Percentiles rank a stretch among this genome's conserved stretches.
Evolutionary conservation across 2,113 vertebrate genomes (phyloP).

Genomic region (Clarias gariepinus): DNA sequence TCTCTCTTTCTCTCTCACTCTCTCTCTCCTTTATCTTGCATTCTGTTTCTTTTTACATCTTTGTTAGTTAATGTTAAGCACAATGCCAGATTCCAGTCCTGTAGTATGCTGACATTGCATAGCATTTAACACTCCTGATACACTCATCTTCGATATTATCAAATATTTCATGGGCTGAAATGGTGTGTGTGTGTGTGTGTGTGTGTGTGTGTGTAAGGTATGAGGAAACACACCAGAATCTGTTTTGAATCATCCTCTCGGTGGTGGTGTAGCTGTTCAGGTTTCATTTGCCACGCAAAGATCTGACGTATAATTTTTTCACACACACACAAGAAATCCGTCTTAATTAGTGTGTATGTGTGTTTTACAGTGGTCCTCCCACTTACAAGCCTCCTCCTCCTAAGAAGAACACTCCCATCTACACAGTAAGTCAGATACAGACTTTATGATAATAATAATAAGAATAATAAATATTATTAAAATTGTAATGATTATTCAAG

Average conservation of each 20-base stretch:
- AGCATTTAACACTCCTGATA: not conserved
- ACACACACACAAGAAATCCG: too few relatives aligned
- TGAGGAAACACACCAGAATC: not conserved
- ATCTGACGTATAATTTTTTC: not conserved
- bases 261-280: not conserved
- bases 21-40: not conserved
- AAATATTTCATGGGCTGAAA: not conserved
- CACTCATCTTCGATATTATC: not conserved
- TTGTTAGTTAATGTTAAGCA: not conserved
- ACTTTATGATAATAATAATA: not conserved
- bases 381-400: conserved; percentile 85
- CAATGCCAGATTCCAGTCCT: not conserved
- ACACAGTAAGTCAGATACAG: conserved; percentile 68
- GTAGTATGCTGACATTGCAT: not conserved
- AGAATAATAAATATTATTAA: not conserved
- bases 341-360: conserved; percentile 33
- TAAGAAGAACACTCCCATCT: conserved; percentile 64
- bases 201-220: too few relatives aligned
- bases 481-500: not conserved
- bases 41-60: not conserved
- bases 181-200: not conserved
- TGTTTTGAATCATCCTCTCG: not conserved
- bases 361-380: conserved; percentile 76
- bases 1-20: not conserved
- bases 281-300: not conserved